A percentile compares a stretch with the other conserved stretches of the same genome.
Evolutionary conservation across 2,113 vertebrate genomes (phyloP).

Genomic region (Oncorhynchus kisutch): DNA sequence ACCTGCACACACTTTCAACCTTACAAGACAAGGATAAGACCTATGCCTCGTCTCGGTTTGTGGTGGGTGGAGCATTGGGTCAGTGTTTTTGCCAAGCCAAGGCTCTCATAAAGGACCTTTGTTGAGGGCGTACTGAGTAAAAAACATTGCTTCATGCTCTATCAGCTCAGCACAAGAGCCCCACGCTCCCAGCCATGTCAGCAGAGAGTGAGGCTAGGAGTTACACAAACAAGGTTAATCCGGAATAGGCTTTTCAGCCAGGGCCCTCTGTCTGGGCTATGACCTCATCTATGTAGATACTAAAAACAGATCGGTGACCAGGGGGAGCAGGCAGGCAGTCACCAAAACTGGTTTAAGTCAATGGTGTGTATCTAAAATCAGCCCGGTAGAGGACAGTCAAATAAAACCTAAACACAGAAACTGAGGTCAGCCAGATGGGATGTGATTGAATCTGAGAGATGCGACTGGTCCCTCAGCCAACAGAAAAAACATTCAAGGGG

Average conservation of each 20-base stretch:
- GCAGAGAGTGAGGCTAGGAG: conserved; percentile 45
- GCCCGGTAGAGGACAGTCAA: not conserved
- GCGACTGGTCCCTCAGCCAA: not conserved
- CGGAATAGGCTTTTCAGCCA: conserved; percentile 26
- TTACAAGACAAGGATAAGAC: conserved; percentile 5
- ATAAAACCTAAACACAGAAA: not conserved
- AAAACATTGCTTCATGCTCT: conserved; percentile 38
- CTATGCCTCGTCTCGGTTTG: not conserved
- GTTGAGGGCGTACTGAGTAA: conserved; percentile 7
- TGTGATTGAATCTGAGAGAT: not conserved
- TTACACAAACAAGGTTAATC: conserved; percentile 65
- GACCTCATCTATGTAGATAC: conserved; percentile 49
- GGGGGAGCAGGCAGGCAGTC: conserved; percentile 10
- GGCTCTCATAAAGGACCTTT: conserved; percentile 35
- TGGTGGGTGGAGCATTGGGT: no score
- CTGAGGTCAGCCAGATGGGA: not conserved
- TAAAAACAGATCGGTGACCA: conserved; percentile 35
- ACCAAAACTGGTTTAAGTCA: conserved; percentile 28
- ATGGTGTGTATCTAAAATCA: not conserved
- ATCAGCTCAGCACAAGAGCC: conserved; percentile 44
- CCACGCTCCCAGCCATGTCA: conserved; percentile 44
- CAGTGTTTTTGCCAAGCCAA: conserved; percentile 21
- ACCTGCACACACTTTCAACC: not conserved
- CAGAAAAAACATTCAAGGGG: not conserved
- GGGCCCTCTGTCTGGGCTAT: conserved; percentile 40